Evolutionary conservation across 1,140 invertebrate species (phyloP).

Genomic region (Bombus pyrosoma): DNA sequence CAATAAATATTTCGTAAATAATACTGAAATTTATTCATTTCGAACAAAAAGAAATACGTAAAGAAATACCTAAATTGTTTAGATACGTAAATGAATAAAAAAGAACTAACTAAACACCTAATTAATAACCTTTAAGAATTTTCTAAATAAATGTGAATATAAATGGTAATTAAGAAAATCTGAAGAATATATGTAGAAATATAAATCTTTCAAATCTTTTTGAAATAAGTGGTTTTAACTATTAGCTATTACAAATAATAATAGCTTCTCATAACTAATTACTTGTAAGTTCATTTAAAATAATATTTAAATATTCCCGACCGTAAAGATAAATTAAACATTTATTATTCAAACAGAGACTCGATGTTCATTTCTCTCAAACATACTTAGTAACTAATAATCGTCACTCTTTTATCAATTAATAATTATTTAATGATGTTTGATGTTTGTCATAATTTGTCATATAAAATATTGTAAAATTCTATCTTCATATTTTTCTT

Average conservation of each 20-base stretch:
- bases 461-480: slow-evolving; percentile 22
- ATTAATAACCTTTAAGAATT: too few relatives aligned
- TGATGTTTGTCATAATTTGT: not conserved
- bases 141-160: too few relatives aligned
- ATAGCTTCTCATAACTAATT: too few relatives aligned
- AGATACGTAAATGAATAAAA: not conserved
- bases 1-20: too few relatives aligned
- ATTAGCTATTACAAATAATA: too few relatives aligned
- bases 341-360: not conserved
- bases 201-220: too few relatives aligned
- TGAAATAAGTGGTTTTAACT: too few relatives aligned
- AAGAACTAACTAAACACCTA: not conserved
- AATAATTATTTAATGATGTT: not conserved
- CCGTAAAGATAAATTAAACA: not conserved
- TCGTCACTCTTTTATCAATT: not conserved
- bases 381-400: not conserved
- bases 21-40: too few relatives aligned
- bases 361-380: not conserved
- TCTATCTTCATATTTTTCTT: not conserved
- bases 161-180: too few relatives aligned
- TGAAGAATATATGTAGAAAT: too few relatives aligned
- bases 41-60: too few relatives aligned
- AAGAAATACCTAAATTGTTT: not conserved
- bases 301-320: not conserved
- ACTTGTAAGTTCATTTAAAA: too few relatives aligned